Evolutionary conservation across 2,888 invertebrate genomes (phyloP).

Genomic region (Anticlea derivata): DNA sequence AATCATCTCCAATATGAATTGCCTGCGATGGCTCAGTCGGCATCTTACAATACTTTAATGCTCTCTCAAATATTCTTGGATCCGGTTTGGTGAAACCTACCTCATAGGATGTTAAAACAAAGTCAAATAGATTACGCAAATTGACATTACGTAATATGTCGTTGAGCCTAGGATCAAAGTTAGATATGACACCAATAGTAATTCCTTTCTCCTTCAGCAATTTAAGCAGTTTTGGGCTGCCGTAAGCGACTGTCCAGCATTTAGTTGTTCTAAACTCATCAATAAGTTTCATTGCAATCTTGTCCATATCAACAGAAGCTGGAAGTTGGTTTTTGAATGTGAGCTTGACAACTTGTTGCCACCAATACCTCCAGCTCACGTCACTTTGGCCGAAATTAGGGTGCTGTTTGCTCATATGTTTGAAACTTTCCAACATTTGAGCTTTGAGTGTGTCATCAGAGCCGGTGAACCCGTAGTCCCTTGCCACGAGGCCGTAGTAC

Average conservation of each 20-base stretch:
- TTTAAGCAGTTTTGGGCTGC: slow-evolving; percentile 86
- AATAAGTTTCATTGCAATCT: slow-evolving; percentile 85
- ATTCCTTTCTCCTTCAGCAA: slow-evolving; percentile 77
- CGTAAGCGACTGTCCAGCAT: slow-evolving; percentile 89
- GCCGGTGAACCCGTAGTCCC: slow-evolving; percentile 86
- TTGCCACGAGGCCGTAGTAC: slow-evolving; percentile 89
- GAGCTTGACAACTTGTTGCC: slow-evolving; percentile 87
- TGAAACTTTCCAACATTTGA: slow-evolving; percentile 87
- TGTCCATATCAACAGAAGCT: slow-evolving; percentile 44
- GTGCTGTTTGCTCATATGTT: slow-evolving; percentile 85
- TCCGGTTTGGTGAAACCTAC: slow-evolving; percentile 90
- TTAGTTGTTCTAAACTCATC: slow-evolving; percentile 87
- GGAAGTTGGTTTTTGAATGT: slow-evolving; percentile 85
- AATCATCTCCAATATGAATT: slow-evolving; percentile 92
- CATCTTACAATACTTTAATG: slow-evolving; percentile 74
- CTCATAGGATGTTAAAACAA: slow-evolving; percentile 91
- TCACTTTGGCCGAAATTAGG: slow-evolving; percentile 91
- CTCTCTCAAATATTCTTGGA: slow-evolving; percentile 87
- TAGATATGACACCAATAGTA: slow-evolving; percentile 91
- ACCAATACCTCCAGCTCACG: slow-evolving; percentile 93
- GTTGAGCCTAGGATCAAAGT: slow-evolving; percentile 93
- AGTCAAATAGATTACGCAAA: slow-evolving; percentile 89
- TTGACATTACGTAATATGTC: slow-evolving; percentile 86
- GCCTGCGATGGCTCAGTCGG: slow-evolving; percentile 84
- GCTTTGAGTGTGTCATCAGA: slow-evolving; percentile 78